Evolutionary conservation across 2,113 vertebrate genomes (phyloP).

Genomic region (Speoplatyrhinus poulsoni): DNA sequence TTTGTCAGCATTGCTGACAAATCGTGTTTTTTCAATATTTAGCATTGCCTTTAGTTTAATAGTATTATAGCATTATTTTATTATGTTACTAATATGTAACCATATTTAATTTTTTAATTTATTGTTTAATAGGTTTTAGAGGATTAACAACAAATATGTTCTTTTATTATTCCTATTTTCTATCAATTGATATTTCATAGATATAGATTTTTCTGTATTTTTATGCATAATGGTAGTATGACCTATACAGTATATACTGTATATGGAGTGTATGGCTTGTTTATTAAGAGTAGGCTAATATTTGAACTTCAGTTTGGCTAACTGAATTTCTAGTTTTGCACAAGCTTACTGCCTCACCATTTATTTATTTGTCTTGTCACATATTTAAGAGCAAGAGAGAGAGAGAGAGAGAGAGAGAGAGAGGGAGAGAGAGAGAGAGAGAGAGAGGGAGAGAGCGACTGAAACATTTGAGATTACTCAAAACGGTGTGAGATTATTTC

Average conservation of each 20-base stretch:
- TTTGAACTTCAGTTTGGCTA: not conserved
- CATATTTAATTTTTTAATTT: too few relatives aligned
- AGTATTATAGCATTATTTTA: too few relatives aligned
- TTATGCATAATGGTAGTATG: too few relatives aligned
- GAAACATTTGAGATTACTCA: not conserved
- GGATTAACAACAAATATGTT: too few relatives aligned
- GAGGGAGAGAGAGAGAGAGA: not conserved
- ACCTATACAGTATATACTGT: too few relatives aligned
- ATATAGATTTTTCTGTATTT: not conserved
- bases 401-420: not conserved
- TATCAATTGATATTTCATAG: not conserved
- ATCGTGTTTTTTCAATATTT: too few relatives aligned
- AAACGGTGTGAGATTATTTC: conserved; percentile 29
- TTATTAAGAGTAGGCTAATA: not conserved
- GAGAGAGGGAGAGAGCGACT: not conserved
- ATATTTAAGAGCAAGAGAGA: not conserved
- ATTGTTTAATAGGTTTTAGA: too few relatives aligned
- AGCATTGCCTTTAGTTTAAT: too few relatives aligned
- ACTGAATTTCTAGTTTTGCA: not conserved
- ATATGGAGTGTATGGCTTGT: not conserved
- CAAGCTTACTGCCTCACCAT: not conserved
- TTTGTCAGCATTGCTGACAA: too few relatives aligned
- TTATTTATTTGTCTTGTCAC: not conserved
- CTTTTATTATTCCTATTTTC: too few relatives aligned
- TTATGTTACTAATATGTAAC: too few relatives aligned